A percentile compares a stretch with the other conserved stretches of the same genome.
Conservation (phyloP, 2,797 vertebrate genomes). For the Chaunax sp. region DNA sequence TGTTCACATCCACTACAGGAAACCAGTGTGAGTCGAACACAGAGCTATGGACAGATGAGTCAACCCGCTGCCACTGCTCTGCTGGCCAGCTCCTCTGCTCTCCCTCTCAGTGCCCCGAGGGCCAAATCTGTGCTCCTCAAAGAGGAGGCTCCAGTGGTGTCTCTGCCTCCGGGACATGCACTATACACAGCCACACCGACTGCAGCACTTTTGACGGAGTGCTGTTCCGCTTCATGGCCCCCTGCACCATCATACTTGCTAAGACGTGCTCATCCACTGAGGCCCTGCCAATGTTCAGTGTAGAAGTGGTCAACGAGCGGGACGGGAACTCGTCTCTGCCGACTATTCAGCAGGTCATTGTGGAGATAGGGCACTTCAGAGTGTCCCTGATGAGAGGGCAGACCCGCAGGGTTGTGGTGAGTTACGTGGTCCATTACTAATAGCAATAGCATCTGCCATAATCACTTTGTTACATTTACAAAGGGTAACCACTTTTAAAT, state of each 20-base stretch:
- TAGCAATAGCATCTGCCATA: too few species aligned
- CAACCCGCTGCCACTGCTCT: slow-evolving; percentile 80
- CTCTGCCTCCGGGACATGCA: slow-evolving; percentile 78
- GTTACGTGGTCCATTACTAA: too few species aligned
- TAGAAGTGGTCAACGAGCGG: slow-evolving; percentile 83
- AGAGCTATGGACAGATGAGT: slow-evolving; percentile 83
- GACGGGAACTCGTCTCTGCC: slow-evolving; percentile 69
- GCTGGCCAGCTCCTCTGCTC: slow-evolving; percentile 76
- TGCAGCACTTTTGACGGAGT: slow-evolving; percentile 87
- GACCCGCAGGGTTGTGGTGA: slow-evolving; percentile 83
- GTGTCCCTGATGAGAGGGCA: slow-evolving; percentile 79
- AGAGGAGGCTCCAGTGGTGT: slow-evolving; percentile 43
- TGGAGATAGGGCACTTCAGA: slow-evolving; percentile 70
- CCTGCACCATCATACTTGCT: slow-evolving; percentile 86
- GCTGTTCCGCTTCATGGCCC: slow-evolving; percentile 81
- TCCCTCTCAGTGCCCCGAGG: slow-evolving; percentile 66
- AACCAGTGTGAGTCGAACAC: slow-evolving; percentile 81
- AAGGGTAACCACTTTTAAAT: too few species aligned
- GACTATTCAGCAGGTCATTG: slow-evolving; percentile 75
- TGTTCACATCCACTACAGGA: slow-evolving; percentile 58
- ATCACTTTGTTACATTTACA: too few species aligned
- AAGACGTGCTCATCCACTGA: slow-evolving; percentile 77
- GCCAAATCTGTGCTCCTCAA: slow-evolving; percentile 74
- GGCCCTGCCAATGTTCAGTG: slow-evolving; percentile 78
- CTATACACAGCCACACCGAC: slow-evolving; percentile 80